Evolutionary conservation across 2,797 vertebrate genomes (phyloP).

Genomic region (Acipenser transmontanus): DNA sequence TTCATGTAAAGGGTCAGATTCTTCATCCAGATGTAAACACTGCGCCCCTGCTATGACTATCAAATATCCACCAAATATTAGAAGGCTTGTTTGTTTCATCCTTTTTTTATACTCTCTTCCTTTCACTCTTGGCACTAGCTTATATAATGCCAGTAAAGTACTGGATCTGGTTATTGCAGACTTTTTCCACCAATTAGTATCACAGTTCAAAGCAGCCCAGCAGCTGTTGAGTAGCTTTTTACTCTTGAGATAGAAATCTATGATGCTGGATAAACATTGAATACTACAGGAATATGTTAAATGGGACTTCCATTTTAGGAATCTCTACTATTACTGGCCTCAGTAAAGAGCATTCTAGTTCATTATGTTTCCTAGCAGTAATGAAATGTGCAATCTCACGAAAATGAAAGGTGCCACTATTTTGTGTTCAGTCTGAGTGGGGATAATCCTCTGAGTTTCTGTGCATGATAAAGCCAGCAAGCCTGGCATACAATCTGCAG

Average conservation of each 20-base stretch:
- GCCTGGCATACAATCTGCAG: no score
- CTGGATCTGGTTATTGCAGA: no score
- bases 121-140: no score
- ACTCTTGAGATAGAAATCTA: slow-evolving; percentile 36
- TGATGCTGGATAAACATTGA: slow-evolving; percentile 42
- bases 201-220: slow-evolving; percentile 9
- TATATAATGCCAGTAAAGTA: no score
- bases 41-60: neutral
- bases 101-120: no score
- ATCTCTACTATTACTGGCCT: neutral
- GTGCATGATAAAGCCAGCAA: no score
- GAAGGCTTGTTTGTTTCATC: slow-evolving; percentile 28
- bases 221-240: slow-evolving; percentile 42
- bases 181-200: no score
- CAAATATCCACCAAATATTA: slow-evolving; percentile 34
- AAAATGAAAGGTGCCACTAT: no score
- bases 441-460: no score
- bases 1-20: no score
- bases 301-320: no score
- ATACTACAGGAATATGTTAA: slow-evolving; percentile 10
- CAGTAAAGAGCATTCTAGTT: neutral
- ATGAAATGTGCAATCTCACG: neutral
- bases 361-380: neutral
- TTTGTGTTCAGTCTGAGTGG: neutral
- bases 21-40: neutral